phyloP scores from a whole-genome alignment of 2,888 invertebrate species.

The Coecobrya sp. region DNA sequence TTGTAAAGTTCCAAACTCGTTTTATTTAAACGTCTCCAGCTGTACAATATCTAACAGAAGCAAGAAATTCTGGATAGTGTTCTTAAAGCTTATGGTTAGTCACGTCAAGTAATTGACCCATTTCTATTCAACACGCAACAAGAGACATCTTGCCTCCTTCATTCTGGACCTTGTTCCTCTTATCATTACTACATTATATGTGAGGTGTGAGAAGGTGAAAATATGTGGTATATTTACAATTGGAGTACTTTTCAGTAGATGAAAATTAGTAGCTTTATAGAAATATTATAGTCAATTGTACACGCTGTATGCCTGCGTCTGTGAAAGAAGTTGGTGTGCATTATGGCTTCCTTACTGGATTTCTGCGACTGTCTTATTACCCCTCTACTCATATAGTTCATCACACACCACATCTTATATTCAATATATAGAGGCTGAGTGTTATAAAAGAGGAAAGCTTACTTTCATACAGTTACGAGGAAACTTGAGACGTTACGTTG shows the following conservation, averaged over 20 bases:
- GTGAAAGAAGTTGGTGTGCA: neutral
- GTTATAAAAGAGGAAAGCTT: neutral
- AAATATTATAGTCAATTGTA: neutral
- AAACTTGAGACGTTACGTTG: constrained; percentile 10
- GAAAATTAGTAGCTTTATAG: neutral
- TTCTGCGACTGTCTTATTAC: neutral
- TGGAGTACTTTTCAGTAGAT: too few relatives aligned
- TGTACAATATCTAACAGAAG: constrained; percentile 21
- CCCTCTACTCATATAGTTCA: neutral
- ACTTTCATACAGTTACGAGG: neutral
- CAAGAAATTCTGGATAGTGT: neutral
- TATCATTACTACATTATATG: neutral
- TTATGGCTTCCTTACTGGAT: neutral
- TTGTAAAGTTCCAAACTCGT: neutral
- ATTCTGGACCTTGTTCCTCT: neutral
- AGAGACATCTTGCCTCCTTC: constrained; percentile 9
- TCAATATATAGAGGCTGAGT: neutral
- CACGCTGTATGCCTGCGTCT: neutral
- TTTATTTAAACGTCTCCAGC: neutral
- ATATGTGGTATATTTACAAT: too few relatives aligned
- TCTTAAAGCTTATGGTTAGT: constrained; percentile 1
- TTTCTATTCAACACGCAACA: constrained; percentile 65
- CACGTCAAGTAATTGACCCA: constrained; percentile 64
- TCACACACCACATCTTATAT: neutral
- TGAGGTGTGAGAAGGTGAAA: neutral